Evolutionary conservation across 2,113 vertebrate genomes (phyloP).

Genomic region (Laticauda laticaudata): DNA sequence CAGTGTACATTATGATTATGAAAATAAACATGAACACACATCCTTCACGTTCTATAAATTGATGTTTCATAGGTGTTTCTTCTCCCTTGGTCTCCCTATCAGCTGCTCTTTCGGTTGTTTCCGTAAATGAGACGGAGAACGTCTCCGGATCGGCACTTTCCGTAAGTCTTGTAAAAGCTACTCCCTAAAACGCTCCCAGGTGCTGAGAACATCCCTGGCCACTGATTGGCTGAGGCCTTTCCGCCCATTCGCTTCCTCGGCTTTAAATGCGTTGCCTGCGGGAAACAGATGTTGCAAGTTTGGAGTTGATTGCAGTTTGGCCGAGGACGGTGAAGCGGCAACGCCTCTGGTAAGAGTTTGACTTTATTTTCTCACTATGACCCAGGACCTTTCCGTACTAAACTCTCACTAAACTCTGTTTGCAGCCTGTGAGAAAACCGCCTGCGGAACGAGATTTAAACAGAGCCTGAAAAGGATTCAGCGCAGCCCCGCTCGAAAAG

Average conservation of each 20-base stretch:
- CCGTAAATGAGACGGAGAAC: not conserved
- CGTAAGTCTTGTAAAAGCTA: not conserved
- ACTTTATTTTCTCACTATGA: not conserved
- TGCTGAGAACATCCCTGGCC: too few relatives aligned
- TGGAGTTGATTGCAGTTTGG: not conserved
- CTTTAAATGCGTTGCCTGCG: not conserved
- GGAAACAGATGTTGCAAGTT: not conserved
- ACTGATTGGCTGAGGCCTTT: not conserved
- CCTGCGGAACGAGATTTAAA: not conserved
- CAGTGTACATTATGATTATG: too few relatives aligned
- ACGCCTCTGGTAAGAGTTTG: not conserved
- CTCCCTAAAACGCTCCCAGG: not conserved
- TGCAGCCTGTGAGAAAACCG: not conserved
- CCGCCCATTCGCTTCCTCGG: too few relatives aligned
- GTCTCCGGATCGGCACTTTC: not conserved
- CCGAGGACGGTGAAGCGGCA: not conserved
- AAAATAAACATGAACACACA: too few relatives aligned
- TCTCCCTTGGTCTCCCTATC: slow-evolving; percentile 7
- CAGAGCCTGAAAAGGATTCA: not conserved
- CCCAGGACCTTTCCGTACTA: not conserved
- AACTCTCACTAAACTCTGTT: slow-evolving; percentile 37
- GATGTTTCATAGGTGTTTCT: too few relatives aligned
- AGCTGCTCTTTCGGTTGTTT: slow-evolving; percentile 53
- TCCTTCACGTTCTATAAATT: too few relatives aligned
- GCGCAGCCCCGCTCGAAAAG: not conserved